These are phyloP conservation scores for Tuberolachnus salignus DNA, from an alignment of 2,888 invertebrate species.

Conservation along the genomic window DNA sequence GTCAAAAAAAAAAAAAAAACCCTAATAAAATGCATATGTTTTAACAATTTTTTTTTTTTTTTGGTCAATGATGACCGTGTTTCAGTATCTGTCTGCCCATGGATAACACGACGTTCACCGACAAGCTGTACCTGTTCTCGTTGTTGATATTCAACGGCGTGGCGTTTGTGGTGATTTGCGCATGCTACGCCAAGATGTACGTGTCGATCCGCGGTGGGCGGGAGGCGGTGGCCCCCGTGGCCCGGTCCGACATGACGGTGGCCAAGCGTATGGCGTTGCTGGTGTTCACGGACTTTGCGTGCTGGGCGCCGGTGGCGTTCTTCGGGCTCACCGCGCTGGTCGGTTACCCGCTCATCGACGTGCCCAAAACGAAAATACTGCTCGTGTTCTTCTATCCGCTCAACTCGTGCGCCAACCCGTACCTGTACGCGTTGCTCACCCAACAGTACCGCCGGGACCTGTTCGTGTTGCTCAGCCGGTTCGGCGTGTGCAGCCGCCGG, in stretches of 20 bases:
- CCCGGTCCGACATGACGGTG: constrained; percentile 84
- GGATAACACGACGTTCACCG: constrained; percentile 73
- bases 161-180: constrained; percentile 82
- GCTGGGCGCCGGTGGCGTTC: constrained; percentile 88
- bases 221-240: constrained; percentile 74
- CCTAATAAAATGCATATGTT: too few relatives aligned
- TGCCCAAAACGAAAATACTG: constrained; percentile 79
- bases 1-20: too few relatives aligned
- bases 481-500: constrained; percentile 83
- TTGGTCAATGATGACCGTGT: constrained; percentile 60
- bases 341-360: constrained; percentile 82
- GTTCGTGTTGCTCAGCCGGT: constrained; percentile 91
- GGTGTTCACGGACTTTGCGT: constrained; percentile 80
- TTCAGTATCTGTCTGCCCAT: constrained; percentile 86
- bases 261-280: constrained; percentile 89
- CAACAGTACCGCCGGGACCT: constrained; percentile 98
- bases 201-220: constrained; percentile 73
- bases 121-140: constrained; percentile 75
- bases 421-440: constrained; percentile 88
- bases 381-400: constrained; percentile 90
- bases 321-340: constrained; percentile 85
- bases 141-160: constrained; percentile 78
- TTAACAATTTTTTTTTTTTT: too few relatives aligned
- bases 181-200: constrained; percentile 87
- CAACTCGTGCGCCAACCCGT: constrained; percentile 91